A percentile compares a stretch with the other conserved stretches of the same genome.
These are phyloP conservation scores for Drosophila acutilabella DNA, from an alignment of 2,888 invertebrate species.

Conservation along the genomic window DNA sequence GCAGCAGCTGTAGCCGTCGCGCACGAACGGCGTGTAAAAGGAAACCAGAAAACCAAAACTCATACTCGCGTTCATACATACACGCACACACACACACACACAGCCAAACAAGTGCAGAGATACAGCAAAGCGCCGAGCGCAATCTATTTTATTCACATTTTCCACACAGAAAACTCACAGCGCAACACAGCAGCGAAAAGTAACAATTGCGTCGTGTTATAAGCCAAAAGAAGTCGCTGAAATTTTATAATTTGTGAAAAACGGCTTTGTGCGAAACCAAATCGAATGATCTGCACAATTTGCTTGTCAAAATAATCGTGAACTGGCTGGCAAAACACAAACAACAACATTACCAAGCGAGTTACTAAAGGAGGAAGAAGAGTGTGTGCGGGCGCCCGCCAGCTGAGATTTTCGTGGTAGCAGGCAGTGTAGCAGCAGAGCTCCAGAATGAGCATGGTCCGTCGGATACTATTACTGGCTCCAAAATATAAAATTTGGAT, in stretches of 20 bases:
- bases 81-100: constrained; percentile 35
- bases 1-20: constrained; percentile 40
- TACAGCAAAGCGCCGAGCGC: constrained; percentile 71
- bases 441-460: constrained; percentile 80
- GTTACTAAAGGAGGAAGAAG: constrained; percentile 30
- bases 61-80: constrained; percentile 25
- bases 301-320: constrained; percentile 43
- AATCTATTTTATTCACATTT: constrained; percentile 77
- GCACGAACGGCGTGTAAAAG: constrained; percentile 50
- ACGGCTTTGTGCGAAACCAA: constrained; percentile 29
- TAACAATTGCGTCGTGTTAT: constrained; percentile 69
- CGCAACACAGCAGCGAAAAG: constrained; percentile 57
- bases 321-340: constrained; percentile 41
- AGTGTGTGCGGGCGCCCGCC: constrained; percentile 41
- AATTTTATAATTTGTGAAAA: constrained; percentile 17
- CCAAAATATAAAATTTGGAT: constrained; percentile 81
- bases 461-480: constrained; percentile 79
- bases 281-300: constrained; percentile 51
- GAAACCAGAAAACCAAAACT: constrained; percentile 56
- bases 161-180: constrained; percentile 65
- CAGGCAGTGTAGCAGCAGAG: constrained; percentile 35
- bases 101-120: constrained; percentile 57
- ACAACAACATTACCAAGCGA: constrained; percentile 4
- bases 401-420: constrained; percentile 63
- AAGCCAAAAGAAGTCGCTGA: constrained; percentile 23